phyloP scores from a whole-genome alignment of 2,113 vertebrate species.

The Poeciliopsis retropinna region DNA sequence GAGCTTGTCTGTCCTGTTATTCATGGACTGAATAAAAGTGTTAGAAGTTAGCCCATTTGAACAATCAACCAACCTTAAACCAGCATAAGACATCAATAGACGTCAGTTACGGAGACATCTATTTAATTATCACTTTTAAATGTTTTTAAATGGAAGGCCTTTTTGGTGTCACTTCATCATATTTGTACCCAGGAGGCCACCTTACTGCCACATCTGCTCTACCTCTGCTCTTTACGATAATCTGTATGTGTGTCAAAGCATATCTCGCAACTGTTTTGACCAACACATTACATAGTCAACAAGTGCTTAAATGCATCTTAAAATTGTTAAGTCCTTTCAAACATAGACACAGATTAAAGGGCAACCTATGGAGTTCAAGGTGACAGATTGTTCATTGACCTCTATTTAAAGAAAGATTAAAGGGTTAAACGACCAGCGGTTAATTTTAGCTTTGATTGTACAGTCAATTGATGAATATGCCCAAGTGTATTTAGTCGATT shows the following conservation, averaged over 20 bases:
- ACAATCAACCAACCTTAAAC: neutral
- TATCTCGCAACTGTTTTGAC: neutral
- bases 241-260: neutral
- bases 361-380: slow-evolving; percentile 13
- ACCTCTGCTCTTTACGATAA: neutral
- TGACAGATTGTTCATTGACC: slow-evolving; percentile 12
- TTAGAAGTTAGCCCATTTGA: neutral
- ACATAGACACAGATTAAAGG: slow-evolving; percentile 29
- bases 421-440: neutral
- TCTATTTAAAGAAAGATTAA: slow-evolving; percentile 22
- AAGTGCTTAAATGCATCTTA: neutral
- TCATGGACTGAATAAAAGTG: no score
- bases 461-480: neutral
- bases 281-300: neutral
- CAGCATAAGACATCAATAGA: neutral
- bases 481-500: no score
- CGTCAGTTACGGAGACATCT: neutral
- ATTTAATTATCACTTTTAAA: neutral
- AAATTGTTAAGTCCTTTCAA: slow-evolving; percentile 25
- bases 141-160: neutral
- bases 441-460: neutral
- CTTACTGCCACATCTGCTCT: neutral
- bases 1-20: no score
- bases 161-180: neutral
- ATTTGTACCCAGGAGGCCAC: neutral